Conservation (phyloP, 2,113 vertebrate genomes). For the Myanophis thanlyinensis region DNA sequence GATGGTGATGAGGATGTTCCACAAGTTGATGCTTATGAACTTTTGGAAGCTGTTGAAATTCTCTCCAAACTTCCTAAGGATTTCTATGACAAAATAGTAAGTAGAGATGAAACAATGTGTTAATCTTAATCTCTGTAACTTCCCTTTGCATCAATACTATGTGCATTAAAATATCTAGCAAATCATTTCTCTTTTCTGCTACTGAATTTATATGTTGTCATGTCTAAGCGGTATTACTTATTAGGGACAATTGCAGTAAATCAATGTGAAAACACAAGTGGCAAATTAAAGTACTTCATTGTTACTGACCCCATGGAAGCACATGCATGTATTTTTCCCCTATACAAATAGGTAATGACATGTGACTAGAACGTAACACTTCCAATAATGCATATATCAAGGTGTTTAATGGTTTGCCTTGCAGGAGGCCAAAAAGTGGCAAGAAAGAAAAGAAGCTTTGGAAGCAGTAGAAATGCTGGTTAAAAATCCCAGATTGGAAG, state of each 20-base stretch:
- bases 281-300: neutral
- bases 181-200: neutral
- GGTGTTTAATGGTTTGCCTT: slow-evolving; percentile 32
- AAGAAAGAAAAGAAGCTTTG: slow-evolving; percentile 95
- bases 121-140: neutral
- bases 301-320: neutral
- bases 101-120: slow-evolving; percentile 41
- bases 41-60: slow-evolving; percentile 93
- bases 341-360: neutral
- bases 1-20: slow-evolving; percentile 76
- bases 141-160: neutral
- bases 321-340: neutral
- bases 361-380: neutral
- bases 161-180: neutral
- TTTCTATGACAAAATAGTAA: slow-evolving; percentile 98
- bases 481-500: slow-evolving; percentile 94
- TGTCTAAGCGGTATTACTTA: neutral
- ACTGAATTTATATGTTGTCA: neutral
- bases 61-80: slow-evolving; percentile 97
- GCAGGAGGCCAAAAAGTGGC: slow-evolving; percentile 99
- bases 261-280: neutral
- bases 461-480: slow-evolving; percentile 86
- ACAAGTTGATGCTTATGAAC: slow-evolving; percentile 91
- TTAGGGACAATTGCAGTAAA: neutral
- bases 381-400: neutral